Conservation (phyloP, 2,888 invertebrate genomes). For the Nudaria mundana region DNA sequence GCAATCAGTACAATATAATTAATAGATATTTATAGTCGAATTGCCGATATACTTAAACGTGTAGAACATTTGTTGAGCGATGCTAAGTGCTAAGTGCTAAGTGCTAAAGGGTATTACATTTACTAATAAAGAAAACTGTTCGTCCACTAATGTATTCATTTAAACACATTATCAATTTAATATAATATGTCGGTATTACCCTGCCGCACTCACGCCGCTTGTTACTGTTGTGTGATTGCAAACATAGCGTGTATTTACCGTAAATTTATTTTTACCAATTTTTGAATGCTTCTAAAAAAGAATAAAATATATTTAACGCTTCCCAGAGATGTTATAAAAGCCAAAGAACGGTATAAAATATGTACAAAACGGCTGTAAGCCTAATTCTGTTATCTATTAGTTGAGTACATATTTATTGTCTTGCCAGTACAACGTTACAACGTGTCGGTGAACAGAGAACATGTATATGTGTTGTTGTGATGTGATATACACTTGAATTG, state of each 20-base stretch:
- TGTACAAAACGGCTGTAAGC: conserved; percentile 68
- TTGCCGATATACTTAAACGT: conserved; percentile 2
- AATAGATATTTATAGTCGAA: background rate
- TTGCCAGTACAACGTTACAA: conserved; percentile 28
- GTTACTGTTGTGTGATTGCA: conserved; percentile 22
- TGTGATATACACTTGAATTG: conserved; percentile 29
- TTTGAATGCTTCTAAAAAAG: conserved; percentile 49
- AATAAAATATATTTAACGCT: conserved; percentile 61
- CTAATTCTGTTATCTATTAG: conserved; percentile 50
- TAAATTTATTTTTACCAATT: conserved; percentile 40
- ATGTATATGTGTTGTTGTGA: conserved; percentile 19
- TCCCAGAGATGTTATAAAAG: conserved; percentile 64
- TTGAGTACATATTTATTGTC: conserved; percentile 40
- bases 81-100: no score
- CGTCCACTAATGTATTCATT: background rate
- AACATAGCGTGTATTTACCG: conserved; percentile 32
- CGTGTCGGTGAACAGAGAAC: conserved; percentile 23
- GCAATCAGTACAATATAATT: conserved; percentile 31
- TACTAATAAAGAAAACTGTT: conserved; percentile 9
- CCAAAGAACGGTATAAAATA: conserved; percentile 63
- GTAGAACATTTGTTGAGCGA: background rate
- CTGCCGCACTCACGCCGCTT: background rate
- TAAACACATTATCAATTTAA: background rate
- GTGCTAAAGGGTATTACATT: conserved; percentile 18
- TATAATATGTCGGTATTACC: background rate